phyloP scores from a whole-genome alignment of 2,888 invertebrate species.

The Diarsia brunnea region DNA sequence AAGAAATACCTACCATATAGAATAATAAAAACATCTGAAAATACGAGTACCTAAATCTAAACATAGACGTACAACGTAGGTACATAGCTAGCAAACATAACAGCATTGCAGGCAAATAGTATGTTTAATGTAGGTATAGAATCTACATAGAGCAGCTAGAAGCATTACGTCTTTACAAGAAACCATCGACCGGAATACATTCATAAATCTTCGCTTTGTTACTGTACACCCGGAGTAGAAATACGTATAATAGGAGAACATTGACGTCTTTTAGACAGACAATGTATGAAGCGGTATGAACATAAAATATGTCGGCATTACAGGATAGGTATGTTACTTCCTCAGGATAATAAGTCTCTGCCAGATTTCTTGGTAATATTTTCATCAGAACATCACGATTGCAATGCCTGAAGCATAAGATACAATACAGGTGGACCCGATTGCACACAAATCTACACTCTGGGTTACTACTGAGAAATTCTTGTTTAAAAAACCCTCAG shows the following conservation, averaged over 20 bases:
- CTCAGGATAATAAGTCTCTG: not conserved
- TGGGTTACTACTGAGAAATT: not conserved
- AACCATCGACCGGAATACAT: conserved; percentile 43
- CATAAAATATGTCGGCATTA: conserved; percentile 7
- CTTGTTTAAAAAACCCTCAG: not conserved
- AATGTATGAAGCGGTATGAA: conserved; percentile 12
- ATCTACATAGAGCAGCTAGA: no score
- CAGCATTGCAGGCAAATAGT: not conserved
- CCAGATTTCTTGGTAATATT: not conserved
- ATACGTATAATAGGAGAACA: conserved; percentile 15
- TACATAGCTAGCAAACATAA: not conserved
- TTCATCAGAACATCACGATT: not conserved
- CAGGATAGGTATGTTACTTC: conserved; percentile 15
- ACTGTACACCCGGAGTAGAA: conserved; percentile 20
- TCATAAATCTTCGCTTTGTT: conserved; percentile 39
- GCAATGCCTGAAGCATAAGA: not conserved
- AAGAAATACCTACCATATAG: not conserved
- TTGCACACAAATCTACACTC: not conserved
- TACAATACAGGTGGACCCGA: not conserved
- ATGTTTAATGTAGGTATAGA: not conserved
- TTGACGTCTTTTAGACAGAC: conserved; percentile 34
- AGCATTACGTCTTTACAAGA: conserved; percentile 13
- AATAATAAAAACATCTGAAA: not conserved
- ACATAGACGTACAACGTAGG: not conserved
- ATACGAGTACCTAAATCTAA: not conserved